These are phyloP conservation scores for Petromus typicus DNA, from an alignment of 2,113 vertebrate species.

Conservation along the genomic window DNA sequence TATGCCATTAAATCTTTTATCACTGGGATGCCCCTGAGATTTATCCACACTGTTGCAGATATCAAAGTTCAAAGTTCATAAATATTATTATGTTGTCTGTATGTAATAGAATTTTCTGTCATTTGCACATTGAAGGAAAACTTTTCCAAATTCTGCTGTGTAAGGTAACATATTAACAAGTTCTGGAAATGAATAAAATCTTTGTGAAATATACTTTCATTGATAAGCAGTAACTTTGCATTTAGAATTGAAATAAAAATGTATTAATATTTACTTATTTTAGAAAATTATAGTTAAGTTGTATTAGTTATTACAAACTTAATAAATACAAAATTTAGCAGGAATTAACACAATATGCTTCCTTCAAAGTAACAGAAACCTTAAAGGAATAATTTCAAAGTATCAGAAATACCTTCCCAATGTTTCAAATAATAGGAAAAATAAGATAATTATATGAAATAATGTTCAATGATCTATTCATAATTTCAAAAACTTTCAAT, in stretches of 20 bases:
- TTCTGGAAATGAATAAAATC: not conserved
- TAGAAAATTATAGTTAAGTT: slow-evolving; percentile 8
- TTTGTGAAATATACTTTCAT: not conserved
- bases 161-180: not conserved
- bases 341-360: not conserved
- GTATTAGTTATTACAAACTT: not conserved
- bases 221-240: not conserved
- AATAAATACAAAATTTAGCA: not conserved
- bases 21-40: not conserved
- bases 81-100: not conserved
- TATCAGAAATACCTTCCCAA: slow-evolving; percentile 48
- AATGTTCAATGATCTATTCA: not conserved
- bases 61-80: not conserved
- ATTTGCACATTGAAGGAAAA: not conserved
- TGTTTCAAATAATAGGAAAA: not conserved
- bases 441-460: not conserved
- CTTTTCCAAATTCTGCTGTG: not conserved
- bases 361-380: slow-evolving; percentile 36
- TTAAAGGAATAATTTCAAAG: slow-evolving; percentile 6
- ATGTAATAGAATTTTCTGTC: not conserved
- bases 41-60: not conserved
- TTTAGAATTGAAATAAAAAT: not conserved
- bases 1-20: not conserved
- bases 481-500: slow-evolving; percentile 57
- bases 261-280: not conserved